Evolutionary conservation across 2,797 vertebrate species (phyloP), one percentile per base, ranked within the genome.

Genomic region (Austrolebias charrua): DNA sequence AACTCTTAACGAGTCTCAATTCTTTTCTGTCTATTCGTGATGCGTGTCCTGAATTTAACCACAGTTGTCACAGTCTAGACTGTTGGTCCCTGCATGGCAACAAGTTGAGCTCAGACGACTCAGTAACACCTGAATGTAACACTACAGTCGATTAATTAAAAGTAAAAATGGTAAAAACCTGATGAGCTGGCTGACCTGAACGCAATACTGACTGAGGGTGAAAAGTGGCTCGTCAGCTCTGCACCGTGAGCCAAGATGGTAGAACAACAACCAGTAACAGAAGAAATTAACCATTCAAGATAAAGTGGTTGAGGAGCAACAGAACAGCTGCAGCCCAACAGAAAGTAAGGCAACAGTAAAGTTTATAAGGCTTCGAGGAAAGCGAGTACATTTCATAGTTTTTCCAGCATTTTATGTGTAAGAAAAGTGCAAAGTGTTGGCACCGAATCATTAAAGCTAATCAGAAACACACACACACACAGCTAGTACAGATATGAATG

Each of bases 401-500:
- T 63, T 75, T 75, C 48, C 53, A 84, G 76, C 76, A 77, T 80
- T 66, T 19, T 29, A 57, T 49, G 69, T 16, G 61, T 51, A 48
- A 62, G 63, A 62, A 75, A 86, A 73, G 85, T 83, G 83, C 82
- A 75, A 73, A 73, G 51, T 61, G 60, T 63, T 14, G 40, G 68
- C 69, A 79, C 63, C 53, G 72, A 67, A 72, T 78, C 19, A 60
- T 53, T 63, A 46, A 54, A 73, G 76, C 63, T 67, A 42, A 55
- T 58, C 14, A 63, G 55, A 80, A 42, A 54, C 64, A 42, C 31
- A n/a, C 46, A 45, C 11, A 54, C 63, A 63, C 40, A 76, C 3
- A 58, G 1, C 11, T 55, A 9, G 13, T 50, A 29, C 49, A 16
- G n/a, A 20, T 44, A 11, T 24, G 20, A 48, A 10, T 13, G 42